Percentiles rank a stretch among this genome's conserved stretches.
Evolutionary conservation across 2,888 invertebrate genomes (phyloP).

Genomic region (Exephanes ischioxanthus): DNA sequence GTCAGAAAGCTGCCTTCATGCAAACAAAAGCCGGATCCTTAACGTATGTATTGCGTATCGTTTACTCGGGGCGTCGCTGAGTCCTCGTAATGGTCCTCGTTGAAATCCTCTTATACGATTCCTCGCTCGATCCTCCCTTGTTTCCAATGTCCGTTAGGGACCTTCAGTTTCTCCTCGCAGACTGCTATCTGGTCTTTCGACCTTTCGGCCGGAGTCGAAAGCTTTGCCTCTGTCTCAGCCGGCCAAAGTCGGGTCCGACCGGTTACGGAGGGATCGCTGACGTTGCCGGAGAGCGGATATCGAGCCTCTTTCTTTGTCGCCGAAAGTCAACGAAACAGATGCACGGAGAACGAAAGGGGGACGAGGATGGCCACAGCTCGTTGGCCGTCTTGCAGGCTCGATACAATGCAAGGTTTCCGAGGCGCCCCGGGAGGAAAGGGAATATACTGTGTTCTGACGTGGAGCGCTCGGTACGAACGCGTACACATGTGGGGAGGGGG

Average conservation of each 20-base stretch:
- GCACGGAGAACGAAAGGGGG: conserved; percentile 5
- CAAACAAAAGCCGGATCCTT: neutral
- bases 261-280: neutral
- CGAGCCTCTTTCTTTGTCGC: conserved; percentile 14
- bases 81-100: conserved; percentile 28
- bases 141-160: conserved; percentile 20
- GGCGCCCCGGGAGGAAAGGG: neutral
- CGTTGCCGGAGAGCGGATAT: conserved; percentile 14
- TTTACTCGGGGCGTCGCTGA: conserved; percentile 23
- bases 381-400: neutral
- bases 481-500: neutral
- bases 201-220: conserved; percentile 15
- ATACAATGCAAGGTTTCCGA: conserved; percentile 29
- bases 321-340: neutral
- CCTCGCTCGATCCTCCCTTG: conserved; percentile 24
- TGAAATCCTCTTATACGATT: conserved; percentile 41
- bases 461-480: neutral
- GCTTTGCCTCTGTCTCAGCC: neutral
- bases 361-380: neutral
- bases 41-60: conserved; percentile 15
- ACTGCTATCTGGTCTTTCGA: conserved; percentile 17
- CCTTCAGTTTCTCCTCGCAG: conserved; percentile 10
- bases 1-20: neutral
- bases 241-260: conserved; percentile 4
- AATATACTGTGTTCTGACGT: neutral